Evolutionary conservation across 2,797 vertebrate genomes (phyloP).

Genomic region (Microtus obscurus): DNA sequence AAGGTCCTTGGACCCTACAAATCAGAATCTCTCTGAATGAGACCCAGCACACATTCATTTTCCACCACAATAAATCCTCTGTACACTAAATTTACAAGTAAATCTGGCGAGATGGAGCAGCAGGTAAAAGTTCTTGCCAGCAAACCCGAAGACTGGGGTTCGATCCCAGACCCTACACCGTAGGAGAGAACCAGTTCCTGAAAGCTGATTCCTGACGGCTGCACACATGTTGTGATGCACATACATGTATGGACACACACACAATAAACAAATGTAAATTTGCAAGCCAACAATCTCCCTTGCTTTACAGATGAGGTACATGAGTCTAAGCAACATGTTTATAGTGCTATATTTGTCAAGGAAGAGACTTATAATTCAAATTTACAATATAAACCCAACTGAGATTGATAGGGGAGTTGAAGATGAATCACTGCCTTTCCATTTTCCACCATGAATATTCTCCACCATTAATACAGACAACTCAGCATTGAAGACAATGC

Average conservation of each 20-base stretch:
- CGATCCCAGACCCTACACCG: neutral
- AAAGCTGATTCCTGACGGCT: neutral
- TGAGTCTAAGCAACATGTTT: neutral
- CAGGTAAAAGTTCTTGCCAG: neutral
- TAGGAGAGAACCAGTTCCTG: neutral
- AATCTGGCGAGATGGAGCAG: neutral
- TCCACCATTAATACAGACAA: conserved; percentile 60
- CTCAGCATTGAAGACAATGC: conserved; percentile 45
- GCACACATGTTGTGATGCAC: neutral
- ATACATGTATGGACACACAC: neutral
- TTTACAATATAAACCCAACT: neutral
- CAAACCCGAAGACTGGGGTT: neutral
- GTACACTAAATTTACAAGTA: neutral
- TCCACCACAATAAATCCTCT: neutral
- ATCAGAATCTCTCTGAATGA: neutral
- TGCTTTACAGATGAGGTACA: neutral
- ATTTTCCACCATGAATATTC: conserved; percentile 40
- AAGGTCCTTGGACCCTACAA: neutral
- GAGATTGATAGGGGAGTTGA: neutral
- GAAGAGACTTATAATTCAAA: neutral
- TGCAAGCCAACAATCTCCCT: neutral
- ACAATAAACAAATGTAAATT: neutral
- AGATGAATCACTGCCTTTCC: neutral
- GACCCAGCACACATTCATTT: neutral
- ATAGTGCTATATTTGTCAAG: neutral